phyloP scores from a whole-genome alignment of 2,113 vertebrate species.

The Indicator maculatus region DNA sequence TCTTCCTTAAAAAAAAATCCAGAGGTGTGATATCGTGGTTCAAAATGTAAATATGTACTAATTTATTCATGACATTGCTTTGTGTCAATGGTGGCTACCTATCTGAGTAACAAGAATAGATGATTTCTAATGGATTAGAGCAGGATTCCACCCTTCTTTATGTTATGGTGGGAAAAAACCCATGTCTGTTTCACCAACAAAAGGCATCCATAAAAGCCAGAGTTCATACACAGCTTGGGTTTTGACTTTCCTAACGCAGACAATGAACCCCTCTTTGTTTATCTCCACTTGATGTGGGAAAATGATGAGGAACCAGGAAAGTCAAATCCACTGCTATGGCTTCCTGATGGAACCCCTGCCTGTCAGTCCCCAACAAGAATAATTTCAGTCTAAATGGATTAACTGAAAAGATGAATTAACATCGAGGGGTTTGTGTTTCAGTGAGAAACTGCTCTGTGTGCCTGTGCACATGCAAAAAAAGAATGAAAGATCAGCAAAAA shows the following conservation, averaged over 20 bases:
- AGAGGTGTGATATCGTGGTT: neutral
- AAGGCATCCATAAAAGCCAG: neutral
- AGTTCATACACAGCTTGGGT: neutral
- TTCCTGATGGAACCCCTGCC: neutral
- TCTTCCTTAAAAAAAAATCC: neutral
- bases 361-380: neutral
- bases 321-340: neutral
- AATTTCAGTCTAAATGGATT: constrained; percentile 23
- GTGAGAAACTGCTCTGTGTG: neutral
- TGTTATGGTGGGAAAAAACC: neutral
- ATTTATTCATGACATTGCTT: neutral
- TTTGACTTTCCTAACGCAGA: neutral
- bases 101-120: neutral
- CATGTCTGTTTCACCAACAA: neutral
- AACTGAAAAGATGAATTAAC: constrained; percentile 31
- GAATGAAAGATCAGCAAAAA: constrained; percentile 19
- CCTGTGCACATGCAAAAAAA: neutral
- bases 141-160: neutral
- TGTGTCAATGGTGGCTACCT: neutral
- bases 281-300: neutral
- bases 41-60: neutral
- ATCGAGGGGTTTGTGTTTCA: neutral
- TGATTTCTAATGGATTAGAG: neutral
- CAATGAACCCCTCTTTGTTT: neutral
- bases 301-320: neutral